Evolutionary conservation across 1,140 invertebrate genomes (phyloP), one percentile per base, ranked within the genome.

Genomic region (Geopemphigus sp.): DNA sequence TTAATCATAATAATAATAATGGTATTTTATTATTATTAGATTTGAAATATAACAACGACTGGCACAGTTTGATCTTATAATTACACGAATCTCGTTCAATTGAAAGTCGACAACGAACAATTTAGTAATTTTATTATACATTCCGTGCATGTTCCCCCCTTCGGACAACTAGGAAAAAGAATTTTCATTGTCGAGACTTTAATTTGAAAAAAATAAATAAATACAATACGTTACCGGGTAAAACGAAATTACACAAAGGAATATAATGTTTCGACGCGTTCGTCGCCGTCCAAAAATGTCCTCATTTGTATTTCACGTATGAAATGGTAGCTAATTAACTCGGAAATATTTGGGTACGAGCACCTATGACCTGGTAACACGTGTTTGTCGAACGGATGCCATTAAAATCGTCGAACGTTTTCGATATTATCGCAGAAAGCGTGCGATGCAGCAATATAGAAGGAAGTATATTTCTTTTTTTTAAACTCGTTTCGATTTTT

Each of bases 281-380:
- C 45, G 45, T 66, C 22, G 4, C 0, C 22, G 19, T 66, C n/a
- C 22, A 45, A n/a, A 39, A 14, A 68, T 68, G 6, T 68, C 45
- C 39, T 47, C 39, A 68, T 68, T 68, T 68, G 39, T 68, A 47
- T 45, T n/a, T n/a, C n/a, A 47, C n/a, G 22, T 53, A 26, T 53
- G n/a, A 70, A 53, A 70, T 53, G 50, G 11, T 54, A 72, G 17
- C 68, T 22, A 68, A 68, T 72, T 54, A 29, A 45, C 68, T 72
- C 11, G 2, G 50, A 72, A 72, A 29, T 68, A 70, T 47, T 50
- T 19, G 50, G 12, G 14, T 24, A 45, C n/a, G 26, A 19, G 22
- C 6, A 70, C 3, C 63, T 26, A 32, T 15, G 1, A 47, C 5
- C 22, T 15, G 39, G 6, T n/a, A 45, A 47, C 64, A 68, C 39